Evolutionary conservation across 2,797 vertebrate species (phyloP).

Genomic region (Lophotriccus pileatus): DNA sequence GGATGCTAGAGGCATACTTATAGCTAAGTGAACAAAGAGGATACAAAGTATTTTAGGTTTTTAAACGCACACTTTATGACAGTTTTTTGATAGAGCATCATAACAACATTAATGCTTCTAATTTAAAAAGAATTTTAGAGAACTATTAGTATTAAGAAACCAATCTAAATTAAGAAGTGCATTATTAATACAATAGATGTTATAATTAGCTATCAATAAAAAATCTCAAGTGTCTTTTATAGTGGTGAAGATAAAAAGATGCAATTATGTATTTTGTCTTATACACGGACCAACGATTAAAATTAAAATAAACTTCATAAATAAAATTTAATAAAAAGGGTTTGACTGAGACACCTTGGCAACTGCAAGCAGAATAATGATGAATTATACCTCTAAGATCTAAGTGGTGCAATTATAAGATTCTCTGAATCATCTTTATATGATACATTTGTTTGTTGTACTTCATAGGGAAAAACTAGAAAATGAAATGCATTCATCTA

Average conservation of each 20-base stretch:
- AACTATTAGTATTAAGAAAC: neutral
- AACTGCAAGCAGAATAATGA: conserved; percentile 37
- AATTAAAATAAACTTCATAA: conserved; percentile 32
- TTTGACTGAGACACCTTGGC: conserved; percentile 21
- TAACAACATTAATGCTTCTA: neutral
- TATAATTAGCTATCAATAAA: neutral
- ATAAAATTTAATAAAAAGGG: neutral
- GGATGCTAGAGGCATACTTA: neutral
- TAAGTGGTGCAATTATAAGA: conserved; percentile 35
- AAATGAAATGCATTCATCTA: neutral
- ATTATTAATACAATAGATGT: neutral
- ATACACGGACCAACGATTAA: neutral
- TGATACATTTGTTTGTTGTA: conserved; percentile 30
- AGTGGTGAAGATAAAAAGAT: neutral
- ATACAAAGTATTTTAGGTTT: neutral
- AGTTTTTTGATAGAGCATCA: neutral
- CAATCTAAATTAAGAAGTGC: neutral
- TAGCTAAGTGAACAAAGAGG: neutral
- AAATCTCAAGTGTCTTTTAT: neutral
- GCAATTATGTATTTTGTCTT: neutral
- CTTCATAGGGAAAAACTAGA: neutral
- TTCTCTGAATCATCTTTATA: conserved; percentile 39
- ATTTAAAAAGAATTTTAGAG: neutral
- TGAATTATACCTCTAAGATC: conserved; percentile 37
- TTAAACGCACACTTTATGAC: neutral